Evolutionary conservation across 2,888 invertebrate genomes (phyloP).

Genomic region (Ophioninae sp.): DNA sequence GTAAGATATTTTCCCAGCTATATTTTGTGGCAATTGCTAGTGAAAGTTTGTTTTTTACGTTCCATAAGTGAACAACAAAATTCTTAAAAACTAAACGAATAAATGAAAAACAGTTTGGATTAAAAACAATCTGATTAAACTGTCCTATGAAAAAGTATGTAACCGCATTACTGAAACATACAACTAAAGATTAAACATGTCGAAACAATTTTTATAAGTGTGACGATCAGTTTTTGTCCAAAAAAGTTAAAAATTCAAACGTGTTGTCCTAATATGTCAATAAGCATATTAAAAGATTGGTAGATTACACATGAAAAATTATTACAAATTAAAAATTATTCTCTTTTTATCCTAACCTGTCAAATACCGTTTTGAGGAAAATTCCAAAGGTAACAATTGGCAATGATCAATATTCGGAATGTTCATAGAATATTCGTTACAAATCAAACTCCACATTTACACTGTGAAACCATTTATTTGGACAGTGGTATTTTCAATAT

Average conservation of each 20-base stretch:
- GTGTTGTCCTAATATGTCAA: not conserved
- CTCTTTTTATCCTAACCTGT: too few relatives aligned
- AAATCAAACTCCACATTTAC: too few relatives aligned
- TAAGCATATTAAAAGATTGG: not conserved
- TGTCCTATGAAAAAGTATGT: not conserved
- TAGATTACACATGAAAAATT: not conserved
- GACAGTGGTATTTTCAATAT: not conserved
- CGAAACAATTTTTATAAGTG: not conserved
- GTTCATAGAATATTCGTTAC: too few relatives aligned
- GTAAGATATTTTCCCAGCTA: slow-evolving; percentile 79
- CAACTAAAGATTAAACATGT: not conserved
- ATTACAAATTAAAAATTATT: not conserved
- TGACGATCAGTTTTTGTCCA: not conserved
- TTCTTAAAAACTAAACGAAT: not conserved
- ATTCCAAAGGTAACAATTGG: too few relatives aligned
- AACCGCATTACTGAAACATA: not conserved
- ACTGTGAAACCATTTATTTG: not conserved
- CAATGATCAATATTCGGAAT: too few relatives aligned
- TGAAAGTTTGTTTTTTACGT: not conserved
- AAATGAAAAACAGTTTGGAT: not conserved
- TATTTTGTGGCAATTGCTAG: not conserved
- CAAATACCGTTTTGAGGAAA: too few relatives aligned
- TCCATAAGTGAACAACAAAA: not conserved
- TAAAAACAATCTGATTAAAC: not conserved
- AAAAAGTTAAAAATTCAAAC: not conserved